Conservation (phyloP, 2,888 invertebrate species). For the Timandra comae region DNA sequence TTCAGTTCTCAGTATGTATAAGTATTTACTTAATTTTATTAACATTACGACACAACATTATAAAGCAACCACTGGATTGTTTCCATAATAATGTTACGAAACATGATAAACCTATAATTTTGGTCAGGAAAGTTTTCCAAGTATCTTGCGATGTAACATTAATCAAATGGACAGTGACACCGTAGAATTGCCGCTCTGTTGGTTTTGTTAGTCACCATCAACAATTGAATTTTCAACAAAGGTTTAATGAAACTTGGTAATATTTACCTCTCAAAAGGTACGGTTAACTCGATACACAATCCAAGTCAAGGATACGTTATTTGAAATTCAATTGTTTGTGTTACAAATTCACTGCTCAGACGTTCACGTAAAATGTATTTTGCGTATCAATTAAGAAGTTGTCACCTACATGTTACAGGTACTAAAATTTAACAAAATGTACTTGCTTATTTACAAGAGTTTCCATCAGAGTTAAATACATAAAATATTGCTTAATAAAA, state of each 20-base stretch:
- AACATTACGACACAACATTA: too few species aligned
- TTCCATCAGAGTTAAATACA: too few species aligned
- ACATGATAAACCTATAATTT: neutral
- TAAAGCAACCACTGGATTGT: constrained; percentile 2
- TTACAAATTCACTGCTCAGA: too few species aligned
- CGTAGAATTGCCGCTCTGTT: constrained; percentile 19
- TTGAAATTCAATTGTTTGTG: too few species aligned
- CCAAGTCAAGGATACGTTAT: too few species aligned
- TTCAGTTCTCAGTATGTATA: too few species aligned
- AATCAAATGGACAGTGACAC: constrained; percentile 21
- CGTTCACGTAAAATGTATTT: too few species aligned
- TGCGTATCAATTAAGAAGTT: neutral
- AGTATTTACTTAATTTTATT: too few species aligned
- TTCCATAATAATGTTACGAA: constrained; percentile 3
- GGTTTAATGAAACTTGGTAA: constrained; percentile 1
- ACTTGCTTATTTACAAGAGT: neutral
- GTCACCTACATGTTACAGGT: neutral
- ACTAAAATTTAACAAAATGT: neutral
- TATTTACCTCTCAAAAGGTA: too few species aligned
- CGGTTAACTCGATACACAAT: too few species aligned
- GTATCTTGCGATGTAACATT: constrained; percentile 1
- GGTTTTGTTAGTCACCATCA: constrained; percentile 19
- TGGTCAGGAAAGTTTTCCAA: neutral
- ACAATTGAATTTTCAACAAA: constrained; percentile 21
- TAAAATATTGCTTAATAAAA: too few species aligned